Percentiles rank a stretch among this genome's conserved stretches.
These are phyloP conservation scores for Chironex yamaguchii DNA, from an alignment of 30 jellyfish, hydroid and myxozoan species.

Conservation along the genomic window DNA sequence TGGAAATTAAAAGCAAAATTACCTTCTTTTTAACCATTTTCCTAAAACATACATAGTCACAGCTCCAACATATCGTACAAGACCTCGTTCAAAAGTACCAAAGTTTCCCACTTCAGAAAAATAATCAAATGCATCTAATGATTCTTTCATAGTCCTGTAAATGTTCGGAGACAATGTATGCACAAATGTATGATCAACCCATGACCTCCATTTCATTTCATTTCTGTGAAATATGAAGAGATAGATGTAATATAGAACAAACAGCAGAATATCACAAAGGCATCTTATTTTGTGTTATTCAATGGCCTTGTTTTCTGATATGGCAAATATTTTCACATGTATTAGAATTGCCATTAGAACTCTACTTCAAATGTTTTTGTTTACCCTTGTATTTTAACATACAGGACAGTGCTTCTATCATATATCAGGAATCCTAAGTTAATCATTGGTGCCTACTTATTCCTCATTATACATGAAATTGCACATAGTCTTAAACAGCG, in stretches of 20 bases:
- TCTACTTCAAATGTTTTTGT: no score
- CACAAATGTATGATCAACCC: conserved; percentile 94
- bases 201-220: conserved; percentile 90
- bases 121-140: conserved; percentile 90
- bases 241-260: no score
- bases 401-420: background rate
- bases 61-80: conserved; percentile 91
- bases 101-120: conserved; percentile 92
- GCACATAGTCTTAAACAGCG: no score
- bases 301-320: no score
- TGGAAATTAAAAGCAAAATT: background rate
- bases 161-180: conserved; percentile 96
- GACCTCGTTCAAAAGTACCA: conserved; percentile 72
- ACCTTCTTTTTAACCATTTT: conserved; percentile 83
- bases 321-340: no score
- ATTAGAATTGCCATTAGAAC: no score
- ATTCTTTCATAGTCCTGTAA: conserved; percentile 88
- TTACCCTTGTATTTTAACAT: background rate
- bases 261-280: no score
- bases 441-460: no score
- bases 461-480: no score
- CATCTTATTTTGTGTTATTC: no score
- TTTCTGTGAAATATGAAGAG: no score
- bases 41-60: conserved; percentile 89
- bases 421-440: no score